phyloP scores from a whole-genome alignment of 1,140 invertebrate genomes.

The Phymorhynchus buccinoides region DNA sequence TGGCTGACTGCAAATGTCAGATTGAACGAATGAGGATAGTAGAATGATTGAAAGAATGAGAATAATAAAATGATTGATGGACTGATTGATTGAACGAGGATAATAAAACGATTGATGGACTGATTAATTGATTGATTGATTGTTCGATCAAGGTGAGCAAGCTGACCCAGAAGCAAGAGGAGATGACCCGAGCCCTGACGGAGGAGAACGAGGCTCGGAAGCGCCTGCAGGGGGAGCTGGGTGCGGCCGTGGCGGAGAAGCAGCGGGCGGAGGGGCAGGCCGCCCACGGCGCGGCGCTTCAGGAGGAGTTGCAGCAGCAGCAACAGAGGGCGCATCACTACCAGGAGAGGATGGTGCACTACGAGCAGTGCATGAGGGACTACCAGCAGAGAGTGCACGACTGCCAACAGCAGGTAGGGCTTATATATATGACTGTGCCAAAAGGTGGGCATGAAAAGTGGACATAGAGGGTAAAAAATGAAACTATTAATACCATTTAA shows the following conservation, averaged over 20 bases:
- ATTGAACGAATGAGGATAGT: too few relatives aligned
- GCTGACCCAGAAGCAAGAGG: not conserved
- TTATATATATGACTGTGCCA: too few relatives aligned
- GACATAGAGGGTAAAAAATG: too few relatives aligned
- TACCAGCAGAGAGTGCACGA: constrained; percentile 18
- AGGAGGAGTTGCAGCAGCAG: constrained; percentile 19
- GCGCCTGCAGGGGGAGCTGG: constrained; percentile 3
- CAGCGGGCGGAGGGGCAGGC: not conserved
- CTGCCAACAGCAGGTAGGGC: not conserved
- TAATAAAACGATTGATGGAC: too few relatives aligned
- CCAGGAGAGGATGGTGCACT: constrained; percentile 28
- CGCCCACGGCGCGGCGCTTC: not conserved
- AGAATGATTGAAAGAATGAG: too few relatives aligned
- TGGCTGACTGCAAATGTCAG: too few relatives aligned
- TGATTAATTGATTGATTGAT: too few relatives aligned
- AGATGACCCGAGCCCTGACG: not conserved
- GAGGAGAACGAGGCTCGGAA: not conserved
- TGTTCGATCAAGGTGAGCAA: too few relatives aligned
- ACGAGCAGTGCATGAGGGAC: constrained; percentile 30
- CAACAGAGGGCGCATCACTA: constrained; percentile 23
- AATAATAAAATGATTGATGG: too few relatives aligned
- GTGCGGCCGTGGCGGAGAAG: not conserved
- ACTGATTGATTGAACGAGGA: too few relatives aligned
- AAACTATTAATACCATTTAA: too few relatives aligned
- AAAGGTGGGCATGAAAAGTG: too few relatives aligned